phyloP scores from a whole-genome alignment of 2,888 invertebrate genomes.

The Blomia tropicalis region DNA sequence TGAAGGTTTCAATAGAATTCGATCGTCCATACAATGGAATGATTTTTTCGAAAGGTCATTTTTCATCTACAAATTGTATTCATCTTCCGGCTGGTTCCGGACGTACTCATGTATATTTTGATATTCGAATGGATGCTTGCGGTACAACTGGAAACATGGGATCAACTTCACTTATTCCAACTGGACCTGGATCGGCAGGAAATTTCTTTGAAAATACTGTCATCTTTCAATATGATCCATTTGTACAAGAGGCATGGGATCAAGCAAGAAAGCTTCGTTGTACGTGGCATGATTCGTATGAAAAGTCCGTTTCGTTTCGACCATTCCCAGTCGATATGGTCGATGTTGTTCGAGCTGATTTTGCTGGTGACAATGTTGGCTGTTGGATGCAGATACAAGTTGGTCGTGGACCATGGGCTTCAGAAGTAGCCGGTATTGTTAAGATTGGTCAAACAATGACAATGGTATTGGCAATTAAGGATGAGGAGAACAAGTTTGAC shows the following conservation, averaged over 20 bases:
- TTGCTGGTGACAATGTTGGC: constrained; percentile 84
- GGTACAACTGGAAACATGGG: constrained; percentile 82
- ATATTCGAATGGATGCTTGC: constrained; percentile 75
- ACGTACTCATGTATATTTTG: constrained; percentile 70
- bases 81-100: constrained; percentile 76
- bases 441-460: constrained; percentile 94
- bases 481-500: constrained; percentile 84
- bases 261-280: constrained; percentile 77
- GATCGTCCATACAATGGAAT: constrained; percentile 87
- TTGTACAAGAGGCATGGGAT: constrained; percentile 89
- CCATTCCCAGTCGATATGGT: constrained; percentile 90
- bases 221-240: constrained; percentile 61
- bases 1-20: constrained; percentile 84
- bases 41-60: constrained; percentile 77
- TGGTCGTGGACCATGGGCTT: constrained; percentile 58
- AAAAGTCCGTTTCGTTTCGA: constrained; percentile 81
- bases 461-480: constrained; percentile 85
- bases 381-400: constrained; percentile 92
- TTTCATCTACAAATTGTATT: constrained; percentile 77
- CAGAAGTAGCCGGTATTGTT: constrained; percentile 78
- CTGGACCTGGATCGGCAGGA: constrained; percentile 50
- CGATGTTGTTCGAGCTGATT: constrained; percentile 82
- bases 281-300: constrained; percentile 88
- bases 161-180: constrained; percentile 69
- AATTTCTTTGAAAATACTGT: constrained; percentile 86